Conservation (phyloP, 2,113 vertebrate genomes). For the Corydoras maculifer region DNA sequence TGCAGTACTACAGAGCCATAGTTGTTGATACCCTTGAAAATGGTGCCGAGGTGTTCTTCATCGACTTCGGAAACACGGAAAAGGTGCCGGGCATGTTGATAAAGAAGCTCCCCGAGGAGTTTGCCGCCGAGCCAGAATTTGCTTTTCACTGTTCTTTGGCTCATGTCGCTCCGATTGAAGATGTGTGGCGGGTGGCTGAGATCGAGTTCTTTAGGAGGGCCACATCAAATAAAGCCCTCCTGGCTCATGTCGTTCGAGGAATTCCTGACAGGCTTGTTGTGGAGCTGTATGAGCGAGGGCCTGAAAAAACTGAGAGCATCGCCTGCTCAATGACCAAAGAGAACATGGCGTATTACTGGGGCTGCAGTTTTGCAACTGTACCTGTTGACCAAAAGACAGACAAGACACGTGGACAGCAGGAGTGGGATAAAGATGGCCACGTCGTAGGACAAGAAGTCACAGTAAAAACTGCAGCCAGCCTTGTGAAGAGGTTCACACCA, state of each 20-base stretch:
- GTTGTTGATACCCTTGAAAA: constrained; percentile 60
- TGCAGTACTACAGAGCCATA: constrained; percentile 75
- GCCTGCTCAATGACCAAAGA: constrained; percentile 59
- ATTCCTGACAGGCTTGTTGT: constrained; percentile 66
- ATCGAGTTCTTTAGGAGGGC: constrained; percentile 65
- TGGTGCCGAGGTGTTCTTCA: constrained; percentile 71
- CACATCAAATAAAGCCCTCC: constrained; percentile 66
- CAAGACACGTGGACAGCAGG: background rate
- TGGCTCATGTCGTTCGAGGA: constrained; percentile 63
- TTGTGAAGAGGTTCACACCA: constrained; percentile 50
- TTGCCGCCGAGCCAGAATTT: constrained; percentile 69
- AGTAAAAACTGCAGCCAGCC: background rate
- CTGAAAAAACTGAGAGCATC: constrained; percentile 54
- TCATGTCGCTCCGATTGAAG: constrained; percentile 64
- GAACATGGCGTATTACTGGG: constrained; percentile 67
- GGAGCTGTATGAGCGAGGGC: constrained; percentile 54
- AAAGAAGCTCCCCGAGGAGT: constrained; percentile 72
- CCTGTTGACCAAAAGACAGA: background rate
- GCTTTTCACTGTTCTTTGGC: constrained; percentile 77
- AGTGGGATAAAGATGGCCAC: background rate
- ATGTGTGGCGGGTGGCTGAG: constrained; percentile 60
- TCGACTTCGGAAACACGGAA: constrained; percentile 87
- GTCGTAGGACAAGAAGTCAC: background rate
- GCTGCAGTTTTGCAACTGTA: constrained; percentile 27
- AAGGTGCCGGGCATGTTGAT: constrained; percentile 70